Base-by-base conservation (phyloP, 2,888 invertebrate species). In the Thelaira solivaga region DNA sequence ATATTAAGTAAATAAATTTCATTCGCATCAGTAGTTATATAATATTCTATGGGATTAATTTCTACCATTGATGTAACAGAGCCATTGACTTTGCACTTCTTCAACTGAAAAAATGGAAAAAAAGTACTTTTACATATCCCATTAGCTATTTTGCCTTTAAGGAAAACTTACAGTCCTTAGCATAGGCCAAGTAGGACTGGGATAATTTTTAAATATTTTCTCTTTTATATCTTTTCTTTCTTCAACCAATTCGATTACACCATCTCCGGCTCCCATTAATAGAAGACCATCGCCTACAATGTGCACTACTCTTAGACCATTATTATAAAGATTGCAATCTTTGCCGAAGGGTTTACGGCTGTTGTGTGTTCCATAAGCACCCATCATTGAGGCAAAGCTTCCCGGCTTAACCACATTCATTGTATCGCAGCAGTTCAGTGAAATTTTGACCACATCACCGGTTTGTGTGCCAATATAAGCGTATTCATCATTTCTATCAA, bases 391-490 rank as follows among this genome's bases (percentile, higher is more conserved):
- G 1, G 91, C 90, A 0, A 81, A 53, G 6, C 83, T 65, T 0
- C 83, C 86, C 0, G 81, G 81, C 3, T 82, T 82, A 2, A 83
- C 81, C 0, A 85, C 84, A 71, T 84, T 82, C 3, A 82, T 81
- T 4, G 74, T 81, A 79, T 94, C 92, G 26, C 84, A 85, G 53
- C 86, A 86, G 49, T 84, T 85, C 1, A 87, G 64, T 16, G 57
- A 84, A 85, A 92, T 74, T 90, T 91, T 87, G 7, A 88, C 83
- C 2, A 89, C 84, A 79, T 89, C 88, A 0, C 89, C 97, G 31
- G 94, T 97, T 84, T 96, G 94, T 11, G 97, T 97, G 5, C 97
- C 97, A 81, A 97, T 95, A 86, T 93, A 96, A 51, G 94, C 93
- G 76, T 91, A 92, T 49, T 92, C 90, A 85, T 97, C 97, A 39